These are phyloP conservation scores for Tachystola acroxantha DNA, from an alignment of 2,888 invertebrate species.

Conservation along the genomic window DNA sequence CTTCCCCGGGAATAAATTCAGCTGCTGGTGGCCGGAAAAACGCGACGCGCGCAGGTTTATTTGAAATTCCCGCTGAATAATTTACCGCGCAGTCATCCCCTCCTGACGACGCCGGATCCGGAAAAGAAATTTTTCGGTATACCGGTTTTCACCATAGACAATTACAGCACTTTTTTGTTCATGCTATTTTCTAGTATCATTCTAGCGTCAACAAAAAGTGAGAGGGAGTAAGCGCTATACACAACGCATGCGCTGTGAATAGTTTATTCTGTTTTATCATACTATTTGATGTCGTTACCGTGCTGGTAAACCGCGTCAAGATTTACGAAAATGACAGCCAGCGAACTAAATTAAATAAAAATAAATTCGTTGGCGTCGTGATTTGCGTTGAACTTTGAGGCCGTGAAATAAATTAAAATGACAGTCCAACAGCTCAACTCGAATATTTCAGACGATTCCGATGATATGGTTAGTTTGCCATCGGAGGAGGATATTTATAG, in stretches of 20 bases:
- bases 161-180: background rate
- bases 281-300: background rate
- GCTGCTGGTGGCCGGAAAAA: background rate
- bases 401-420: constrained; percentile 76
- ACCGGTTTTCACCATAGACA: too few species aligned
- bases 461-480: constrained; percentile 75
- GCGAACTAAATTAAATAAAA: constrained; percentile 55
- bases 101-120: too few species aligned
- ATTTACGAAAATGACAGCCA: constrained; percentile 27
- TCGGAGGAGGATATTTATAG: constrained; percentile 83
- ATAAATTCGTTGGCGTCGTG: constrained; percentile 64
- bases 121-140: background rate
- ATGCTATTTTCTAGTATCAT: background rate
- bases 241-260: constrained; percentile 4
- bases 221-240: constrained; percentile 14
- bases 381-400: constrained; percentile 65
- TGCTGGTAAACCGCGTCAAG: constrained; percentile 4
- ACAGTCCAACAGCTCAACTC: constrained; percentile 75
- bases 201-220: background rate
- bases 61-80: constrained; percentile 3
- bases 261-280: background rate
- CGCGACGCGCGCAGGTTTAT: constrained; percentile 5
- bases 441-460: constrained; percentile 76
- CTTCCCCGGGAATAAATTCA: too few species aligned
- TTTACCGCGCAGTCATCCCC: background rate